phyloP scores from a whole-genome alignment of 2,113 vertebrate genomes.

The Festucalex cinctus region DNA sequence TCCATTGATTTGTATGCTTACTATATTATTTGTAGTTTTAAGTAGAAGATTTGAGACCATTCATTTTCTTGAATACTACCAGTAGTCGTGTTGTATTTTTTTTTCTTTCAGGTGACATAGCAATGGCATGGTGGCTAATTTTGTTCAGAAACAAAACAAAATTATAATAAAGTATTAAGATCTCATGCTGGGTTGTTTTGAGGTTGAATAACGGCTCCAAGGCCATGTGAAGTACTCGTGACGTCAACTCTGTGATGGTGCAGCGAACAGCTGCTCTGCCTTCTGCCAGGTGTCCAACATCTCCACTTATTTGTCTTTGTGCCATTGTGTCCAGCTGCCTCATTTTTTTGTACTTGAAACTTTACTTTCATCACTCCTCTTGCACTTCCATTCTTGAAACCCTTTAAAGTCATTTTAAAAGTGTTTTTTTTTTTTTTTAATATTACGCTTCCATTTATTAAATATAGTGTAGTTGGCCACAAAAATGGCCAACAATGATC shows the following conservation, averaged over 20 bases:
- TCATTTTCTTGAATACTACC: not conserved
- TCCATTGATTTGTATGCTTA: too few relatives aligned
- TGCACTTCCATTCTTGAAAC: not conserved
- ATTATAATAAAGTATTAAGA: not conserved
- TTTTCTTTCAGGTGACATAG: not conserved
- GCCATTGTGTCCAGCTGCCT: not conserved
- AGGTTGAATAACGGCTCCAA: constrained; percentile 6
- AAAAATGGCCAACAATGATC: too few relatives aligned
- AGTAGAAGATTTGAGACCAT: too few relatives aligned
- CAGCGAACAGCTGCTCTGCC: constrained; percentile 22
- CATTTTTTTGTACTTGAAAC: not conserved
- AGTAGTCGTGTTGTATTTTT: not conserved
- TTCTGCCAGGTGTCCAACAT: constrained; percentile 24
- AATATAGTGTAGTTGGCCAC: too few relatives aligned
- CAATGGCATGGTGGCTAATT: not conserved
- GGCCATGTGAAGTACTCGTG: constrained; percentile 20
- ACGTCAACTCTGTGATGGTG: constrained; percentile 7
- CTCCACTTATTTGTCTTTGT: not conserved
- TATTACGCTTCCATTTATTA: too few relatives aligned
- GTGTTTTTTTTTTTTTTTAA: not conserved
- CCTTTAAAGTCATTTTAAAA: not conserved
- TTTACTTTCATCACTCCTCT: not conserved
- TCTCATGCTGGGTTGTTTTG: not conserved
- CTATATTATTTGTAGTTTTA: too few relatives aligned
- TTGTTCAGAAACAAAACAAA: not conserved